A percentile compares a stretch with the other conserved stretches of the same genome.
These are phyloP conservation scores for Oligia fasciuncula DNA, from an alignment of 2,888 invertebrate genomes.

Conservation along the genomic window DNA sequence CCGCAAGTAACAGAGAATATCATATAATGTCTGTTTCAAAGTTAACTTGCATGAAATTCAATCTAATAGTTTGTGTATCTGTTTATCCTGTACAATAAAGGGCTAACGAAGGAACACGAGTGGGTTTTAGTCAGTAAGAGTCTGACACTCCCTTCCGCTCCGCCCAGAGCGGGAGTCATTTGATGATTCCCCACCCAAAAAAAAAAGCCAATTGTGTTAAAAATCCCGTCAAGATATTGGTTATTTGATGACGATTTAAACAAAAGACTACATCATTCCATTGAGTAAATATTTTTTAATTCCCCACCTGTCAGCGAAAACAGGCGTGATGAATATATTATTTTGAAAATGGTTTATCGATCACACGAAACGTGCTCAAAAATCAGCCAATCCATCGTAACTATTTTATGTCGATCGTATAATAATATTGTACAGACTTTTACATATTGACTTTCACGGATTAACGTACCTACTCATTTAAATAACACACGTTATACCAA, in stretches of 20 bases:
- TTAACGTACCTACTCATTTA: neutral
- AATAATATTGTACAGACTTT: neutral
- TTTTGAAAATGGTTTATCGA: neutral
- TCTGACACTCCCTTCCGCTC: too few species aligned
- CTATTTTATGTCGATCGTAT: conserved; percentile 1
- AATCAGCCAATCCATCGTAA: neutral
- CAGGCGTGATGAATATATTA: neutral
- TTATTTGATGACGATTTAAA: neutral
- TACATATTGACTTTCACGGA: neutral
- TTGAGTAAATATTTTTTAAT: neutral
- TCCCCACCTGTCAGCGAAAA: neutral
- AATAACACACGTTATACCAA: neutral
- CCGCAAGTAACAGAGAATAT: neutral
- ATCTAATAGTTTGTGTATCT: neutral
- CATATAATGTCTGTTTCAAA: neutral
- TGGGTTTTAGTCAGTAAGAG: too few species aligned
- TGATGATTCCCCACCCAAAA: too few species aligned
- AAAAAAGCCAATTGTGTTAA: neutral
- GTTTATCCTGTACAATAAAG: too few species aligned
- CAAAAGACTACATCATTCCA: neutral
- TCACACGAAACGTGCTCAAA: neutral
- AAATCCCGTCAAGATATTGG: neutral
- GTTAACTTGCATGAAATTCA: neutral
- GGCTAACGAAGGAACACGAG: too few species aligned
- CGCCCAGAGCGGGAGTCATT: too few species aligned